Conservation (phyloP, 2,113 vertebrate genomes). For the Hydrolagus affinis region DNA sequence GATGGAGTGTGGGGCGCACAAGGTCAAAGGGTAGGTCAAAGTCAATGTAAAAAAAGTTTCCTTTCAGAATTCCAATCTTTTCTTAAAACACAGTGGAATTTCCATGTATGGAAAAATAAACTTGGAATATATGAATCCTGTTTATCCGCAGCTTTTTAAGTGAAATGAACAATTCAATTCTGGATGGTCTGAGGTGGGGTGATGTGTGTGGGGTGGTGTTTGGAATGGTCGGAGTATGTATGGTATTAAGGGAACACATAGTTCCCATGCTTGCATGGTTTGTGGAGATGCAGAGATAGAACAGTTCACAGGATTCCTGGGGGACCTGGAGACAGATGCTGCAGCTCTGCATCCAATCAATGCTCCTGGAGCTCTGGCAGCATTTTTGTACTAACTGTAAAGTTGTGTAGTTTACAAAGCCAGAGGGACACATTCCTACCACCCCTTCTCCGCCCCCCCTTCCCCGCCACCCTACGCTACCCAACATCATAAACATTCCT, state of each 20-base stretch:
- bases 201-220: too few relatives aligned
- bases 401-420: neutral
- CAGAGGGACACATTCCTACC: neutral
- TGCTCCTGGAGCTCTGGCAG: neutral
- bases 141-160: neutral
- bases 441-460: too few relatives aligned
- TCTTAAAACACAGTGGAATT: neutral
- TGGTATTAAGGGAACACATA: neutral
- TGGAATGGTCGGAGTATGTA: neutral
- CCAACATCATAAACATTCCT: neutral
- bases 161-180: neutral
- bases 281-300: constrained; percentile 1
- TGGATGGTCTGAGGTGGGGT: too few relatives aligned
- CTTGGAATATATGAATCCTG: neutral
- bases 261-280: constrained; percentile 3
- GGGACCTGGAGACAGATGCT: neutral
- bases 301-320: constrained; percentile 14
- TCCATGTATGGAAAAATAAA: neutral
- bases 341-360: neutral
- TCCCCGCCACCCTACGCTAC: too few relatives aligned
- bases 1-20: neutral
- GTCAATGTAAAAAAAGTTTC: neutral
- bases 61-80: neutral
- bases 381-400: neutral
- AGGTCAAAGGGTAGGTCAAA: neutral